Percentiles rank a stretch among this genome's conserved stretches.
These are phyloP conservation scores for Eupithecia centaureata DNA, from an alignment of 2,888 invertebrate species.

Conservation along the genomic window DNA sequence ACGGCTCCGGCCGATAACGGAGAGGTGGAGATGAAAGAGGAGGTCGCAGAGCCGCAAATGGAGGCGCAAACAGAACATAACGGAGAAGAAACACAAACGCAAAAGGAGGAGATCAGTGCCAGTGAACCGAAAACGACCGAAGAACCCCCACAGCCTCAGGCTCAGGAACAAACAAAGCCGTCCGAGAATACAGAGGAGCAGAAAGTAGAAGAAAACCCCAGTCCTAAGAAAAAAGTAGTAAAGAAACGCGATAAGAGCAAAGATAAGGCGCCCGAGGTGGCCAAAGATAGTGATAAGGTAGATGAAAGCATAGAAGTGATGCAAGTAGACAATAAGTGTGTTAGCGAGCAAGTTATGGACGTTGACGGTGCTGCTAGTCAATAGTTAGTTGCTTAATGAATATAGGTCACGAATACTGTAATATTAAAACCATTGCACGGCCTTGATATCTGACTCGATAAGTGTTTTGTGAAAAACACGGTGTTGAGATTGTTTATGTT, in stretches of 20 bases:
- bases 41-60: slow-evolving; percentile 28
- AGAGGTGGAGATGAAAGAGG: slow-evolving; percentile 49
- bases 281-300: slow-evolving; percentile 57
- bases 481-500: slow-evolving; percentile 78
- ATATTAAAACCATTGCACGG: slow-evolving; percentile 33
- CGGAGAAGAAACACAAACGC: slow-evolving; percentile 39
- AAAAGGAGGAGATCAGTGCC: slow-evolving; percentile 20
- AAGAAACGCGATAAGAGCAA: slow-evolving; percentile 80
- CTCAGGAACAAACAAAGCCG: slow-evolving; percentile 50
- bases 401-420: slow-evolving; percentile 58
- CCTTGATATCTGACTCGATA: slow-evolving; percentile 47
- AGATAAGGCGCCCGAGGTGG: slow-evolving; percentile 60
- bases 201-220: slow-evolving; percentile 58
- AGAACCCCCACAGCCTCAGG: slow-evolving; percentile 48
- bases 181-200: slow-evolving; percentile 46
- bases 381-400: slow-evolving; percentile 76
- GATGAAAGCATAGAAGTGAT: slow-evolving; percentile 58
- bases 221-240: slow-evolving; percentile 67
- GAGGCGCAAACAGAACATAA: slow-evolving; percentile 17
- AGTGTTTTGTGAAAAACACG: slow-evolving; percentile 71
- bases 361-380: slow-evolving; percentile 81
- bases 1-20: slow-evolving; percentile 21
- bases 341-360: slow-evolving; percentile 70
- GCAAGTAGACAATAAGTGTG: slow-evolving; percentile 67
- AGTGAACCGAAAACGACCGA: slow-evolving; percentile 19